Base-by-base conservation (phyloP, 2,113 vertebrate genomes). In the Jacana jacana region DNA sequence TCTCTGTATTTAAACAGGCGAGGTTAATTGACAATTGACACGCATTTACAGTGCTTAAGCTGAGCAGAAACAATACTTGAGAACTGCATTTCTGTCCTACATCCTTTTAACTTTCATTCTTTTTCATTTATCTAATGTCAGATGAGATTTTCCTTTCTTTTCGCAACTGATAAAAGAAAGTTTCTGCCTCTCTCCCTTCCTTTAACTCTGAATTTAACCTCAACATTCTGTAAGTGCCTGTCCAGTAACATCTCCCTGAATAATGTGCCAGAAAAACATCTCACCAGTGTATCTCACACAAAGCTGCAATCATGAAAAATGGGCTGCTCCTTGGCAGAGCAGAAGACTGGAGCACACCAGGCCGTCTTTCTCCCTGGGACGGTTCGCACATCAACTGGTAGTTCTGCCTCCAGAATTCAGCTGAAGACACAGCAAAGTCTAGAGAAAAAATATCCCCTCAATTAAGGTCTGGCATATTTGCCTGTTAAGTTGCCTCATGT, bases 1-100 rank as follows among this genome's bases (percentile, higher is more conserved):
- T 97, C 94, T 97, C 86, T 92, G 72, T 92, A 78, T 95, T 97
- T 97, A 95, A 95, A 86, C 65, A 95, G 83, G 60, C 80, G 92
- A 86, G 96, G 95, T 97, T 97, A 96, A 97, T 96, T 96, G 95
- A 92, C 96, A 97, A 84, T 92, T 96, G 94, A 93, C 95, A 93
- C 93, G 79, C 88, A 88, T 88, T 96, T 97, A 69, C 80, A 93
- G 48, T 61, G 85, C 92, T 91, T 75, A 90, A 81, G 58, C 88
- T 88, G 80, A 94, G 80, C 90, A 88, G 90, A 86, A 94, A 48
- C 86, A 95, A 92, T 91, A 68, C 85, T 95, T 79, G 82, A 96
- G 80, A 68, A 90, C 1, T 68, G 40, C 48, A 40, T 88, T 91
- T 90, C 72, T 75, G 33, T 81, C 65, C 76, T 79, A 68, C 39